phyloP scores from a whole-genome alignment of 1,140 invertebrate genomes.

The Apis mellifera region Amel_HAv3.1 CM009931.2:15172501-15173000 shows the following conservation, averaged over 20 bases:
- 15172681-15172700: constrained; percentile 1
- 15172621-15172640: not conserved
- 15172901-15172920: not conserved
- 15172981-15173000: not conserved
- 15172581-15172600: not conserved
- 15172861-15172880: not conserved
- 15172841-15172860: not conserved
- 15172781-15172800: no score
- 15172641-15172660: not conserved
- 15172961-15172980: not conserved
- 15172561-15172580: not conserved
- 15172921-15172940: not conserved
- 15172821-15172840: not conserved
- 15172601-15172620: not conserved
- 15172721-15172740: constrained; percentile 11
- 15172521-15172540: not conserved
- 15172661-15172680: constrained; percentile 32
- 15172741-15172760: not conserved
- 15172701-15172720: not conserved
- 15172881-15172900: not conserved
- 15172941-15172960: not conserved
- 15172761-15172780: not conserved
- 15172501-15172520: not conserved
- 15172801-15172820: not conserved
- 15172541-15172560: not conserved